Percentiles rank a stretch among this genome's conserved stretches.
phyloP scores from a whole-genome alignment of 2,888 invertebrate genomes.

The Hirtodrosophila alboralis region DNA sequence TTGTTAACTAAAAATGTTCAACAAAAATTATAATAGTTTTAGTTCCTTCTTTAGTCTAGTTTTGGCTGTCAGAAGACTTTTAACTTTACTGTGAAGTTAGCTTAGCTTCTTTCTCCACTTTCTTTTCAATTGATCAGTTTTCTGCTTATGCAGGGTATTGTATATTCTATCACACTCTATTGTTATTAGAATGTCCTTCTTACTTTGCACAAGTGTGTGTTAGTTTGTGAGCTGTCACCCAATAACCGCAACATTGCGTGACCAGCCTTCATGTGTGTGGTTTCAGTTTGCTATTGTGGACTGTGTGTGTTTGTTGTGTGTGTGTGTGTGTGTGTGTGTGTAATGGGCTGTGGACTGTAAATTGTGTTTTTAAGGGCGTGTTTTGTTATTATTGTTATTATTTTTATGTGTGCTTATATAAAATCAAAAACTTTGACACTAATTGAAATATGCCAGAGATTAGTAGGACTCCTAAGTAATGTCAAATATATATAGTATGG shows the following conservation, averaged over 20 bases:
- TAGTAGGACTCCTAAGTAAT: slow-evolving; percentile 57
- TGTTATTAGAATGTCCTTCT: not conserved
- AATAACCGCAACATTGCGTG: slow-evolving; percentile 68
- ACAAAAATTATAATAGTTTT: too few species aligned
- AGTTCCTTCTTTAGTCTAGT: too few species aligned
- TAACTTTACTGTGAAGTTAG: too few species aligned
- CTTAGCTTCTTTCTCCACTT: too few species aligned
- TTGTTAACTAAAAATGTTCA: too few species aligned
- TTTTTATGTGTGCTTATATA: slow-evolving; percentile 27
- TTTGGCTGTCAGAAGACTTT: too few species aligned
- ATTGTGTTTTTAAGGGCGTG: slow-evolving; percentile 10
- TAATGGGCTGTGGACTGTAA: slow-evolving; percentile 10
- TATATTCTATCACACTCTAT: not conserved
- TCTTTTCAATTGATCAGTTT: too few species aligned
- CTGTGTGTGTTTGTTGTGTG: slow-evolving; percentile 13
- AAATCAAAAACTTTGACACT: slow-evolving; percentile 72
- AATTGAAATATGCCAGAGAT: slow-evolving; percentile 74
- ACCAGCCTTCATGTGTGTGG: slow-evolving; percentile 56
- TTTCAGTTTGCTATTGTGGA: slow-evolving; percentile 30
- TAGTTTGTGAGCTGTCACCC: slow-evolving; percentile 45
- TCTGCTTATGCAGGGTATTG: slow-evolving; percentile 17
- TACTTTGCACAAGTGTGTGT: slow-evolving; percentile 18
- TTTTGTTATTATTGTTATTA: slow-evolving; percentile 3
- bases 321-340: slow-evolving; percentile 6
- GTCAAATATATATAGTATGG: slow-evolving; percentile 42